Evolutionary conservation across 2,113 vertebrate genomes (phyloP).

Genomic region (Platysteira castanea): DNA sequence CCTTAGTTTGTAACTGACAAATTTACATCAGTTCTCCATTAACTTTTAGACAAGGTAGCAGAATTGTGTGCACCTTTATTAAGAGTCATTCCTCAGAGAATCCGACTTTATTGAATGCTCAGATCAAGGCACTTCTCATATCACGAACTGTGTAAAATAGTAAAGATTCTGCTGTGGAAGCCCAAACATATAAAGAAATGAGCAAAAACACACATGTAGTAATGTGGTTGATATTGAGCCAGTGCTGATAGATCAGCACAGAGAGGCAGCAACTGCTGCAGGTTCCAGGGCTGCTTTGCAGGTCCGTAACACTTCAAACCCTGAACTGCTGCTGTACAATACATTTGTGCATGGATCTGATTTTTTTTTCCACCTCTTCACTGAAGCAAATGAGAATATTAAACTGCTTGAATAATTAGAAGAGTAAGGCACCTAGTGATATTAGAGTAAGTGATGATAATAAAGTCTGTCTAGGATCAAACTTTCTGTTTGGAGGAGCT

Average conservation of each 20-base stretch:
- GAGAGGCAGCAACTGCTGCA: neutral
- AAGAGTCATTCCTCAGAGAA: neutral
- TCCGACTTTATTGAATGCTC: neutral
- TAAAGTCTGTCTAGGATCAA: neutral
- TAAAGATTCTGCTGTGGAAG: neutral
- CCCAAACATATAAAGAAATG: neutral
- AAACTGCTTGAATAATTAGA: neutral
- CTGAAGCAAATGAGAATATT: neutral
- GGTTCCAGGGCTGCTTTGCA: neutral
- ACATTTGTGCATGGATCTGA: neutral
- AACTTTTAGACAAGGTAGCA: neutral
- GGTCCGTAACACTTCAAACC: neutral
- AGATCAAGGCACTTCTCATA: neutral
- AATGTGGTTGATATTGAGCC: neutral
- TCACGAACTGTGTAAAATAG: neutral
- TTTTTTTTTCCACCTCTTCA: neutral
- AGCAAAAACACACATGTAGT: neutral
- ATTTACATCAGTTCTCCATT: neutral
- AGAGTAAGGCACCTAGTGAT: neutral
- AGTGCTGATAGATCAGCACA: neutral
- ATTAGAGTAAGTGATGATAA: neutral
- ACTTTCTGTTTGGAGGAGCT: neutral
- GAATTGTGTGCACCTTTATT: neutral
- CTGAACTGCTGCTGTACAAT: neutral
- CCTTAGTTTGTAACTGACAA: neutral